A percentile compares a stretch with the other conserved stretches of the same genome.
Conservation (phyloP, 2,888 invertebrate genomes). For the Tenthredo scrophulariae region DNA sequence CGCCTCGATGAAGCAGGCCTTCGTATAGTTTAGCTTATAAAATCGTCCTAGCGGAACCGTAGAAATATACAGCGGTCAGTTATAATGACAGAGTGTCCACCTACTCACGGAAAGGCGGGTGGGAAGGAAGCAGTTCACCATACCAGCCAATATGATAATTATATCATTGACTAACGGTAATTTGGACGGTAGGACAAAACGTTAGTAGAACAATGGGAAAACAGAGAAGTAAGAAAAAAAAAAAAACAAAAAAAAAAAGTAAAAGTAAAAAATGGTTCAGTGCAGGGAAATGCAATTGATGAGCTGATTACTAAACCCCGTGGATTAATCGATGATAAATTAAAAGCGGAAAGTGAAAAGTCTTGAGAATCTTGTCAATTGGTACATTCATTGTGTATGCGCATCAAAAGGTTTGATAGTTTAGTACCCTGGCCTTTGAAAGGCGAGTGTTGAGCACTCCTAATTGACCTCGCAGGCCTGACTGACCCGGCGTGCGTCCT, state of each 20-base stretch:
- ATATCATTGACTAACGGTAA: slow-evolving; percentile 34
- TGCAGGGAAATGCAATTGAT: neutral
- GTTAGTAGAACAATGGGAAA: neutral
- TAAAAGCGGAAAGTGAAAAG: slow-evolving; percentile 7
- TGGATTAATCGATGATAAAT: neutral
- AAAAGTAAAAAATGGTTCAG: neutral
- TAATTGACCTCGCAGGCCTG: slow-evolving; percentile 76
- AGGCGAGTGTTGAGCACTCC: slow-evolving; percentile 75
- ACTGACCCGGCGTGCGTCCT: slow-evolving; percentile 76
- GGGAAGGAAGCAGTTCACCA: slow-evolving; percentile 51
- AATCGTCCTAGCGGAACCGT: slow-evolving; percentile 69
- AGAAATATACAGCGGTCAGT: slow-evolving; percentile 76
- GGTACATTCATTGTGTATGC: slow-evolving; percentile 5
- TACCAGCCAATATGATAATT: slow-evolving; percentile 41
- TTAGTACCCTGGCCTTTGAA: slow-evolving; percentile 45
- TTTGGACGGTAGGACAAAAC: neutral
- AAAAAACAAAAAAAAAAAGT: neutral
- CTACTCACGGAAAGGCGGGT: slow-evolving; percentile 49
- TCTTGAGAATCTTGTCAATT: neutral
- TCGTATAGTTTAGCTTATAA: slow-evolving; percentile 22
- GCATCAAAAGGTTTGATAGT: slow-evolving; percentile 49
- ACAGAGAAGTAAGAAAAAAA: neutral
- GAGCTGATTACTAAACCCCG: neutral
- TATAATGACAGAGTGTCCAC: slow-evolving; percentile 73
- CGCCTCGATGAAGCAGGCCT: slow-evolving; percentile 15